These are phyloP conservation scores for Ochlodes sylvanus DNA, from an alignment of 2,888 invertebrate species.

Conservation along the genomic window DNA sequence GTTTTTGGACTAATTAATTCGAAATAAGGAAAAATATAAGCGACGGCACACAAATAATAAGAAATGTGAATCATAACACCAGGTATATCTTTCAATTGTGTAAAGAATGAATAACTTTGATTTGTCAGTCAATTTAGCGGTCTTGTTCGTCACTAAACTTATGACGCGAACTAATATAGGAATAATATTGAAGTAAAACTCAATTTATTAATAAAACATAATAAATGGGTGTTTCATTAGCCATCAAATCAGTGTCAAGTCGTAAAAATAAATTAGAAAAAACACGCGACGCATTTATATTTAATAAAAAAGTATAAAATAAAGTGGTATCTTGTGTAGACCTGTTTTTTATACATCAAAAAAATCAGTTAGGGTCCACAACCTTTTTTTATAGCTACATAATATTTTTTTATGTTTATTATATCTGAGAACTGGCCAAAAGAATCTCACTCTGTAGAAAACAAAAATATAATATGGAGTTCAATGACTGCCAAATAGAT, in stretches of 20 bases:
- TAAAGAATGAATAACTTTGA: neutral
- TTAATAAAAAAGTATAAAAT: slow-evolving; percentile 24
- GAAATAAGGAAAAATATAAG: neutral
- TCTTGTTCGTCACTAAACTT: neutral
- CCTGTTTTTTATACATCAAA: slow-evolving; percentile 27
- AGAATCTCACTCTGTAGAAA: slow-evolving; percentile 19
- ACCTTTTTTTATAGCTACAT: slow-evolving; percentile 37
- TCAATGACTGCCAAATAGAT: slow-evolving; percentile 16
- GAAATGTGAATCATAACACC: neutral
- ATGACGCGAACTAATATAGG: neutral
- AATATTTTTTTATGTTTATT: slow-evolving; percentile 37
- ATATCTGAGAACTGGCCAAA: slow-evolving; percentile 29
- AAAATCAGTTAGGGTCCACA: slow-evolving; percentile 32
- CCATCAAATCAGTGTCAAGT: slow-evolving; percentile 1
- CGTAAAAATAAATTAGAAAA: slow-evolving; percentile 17
- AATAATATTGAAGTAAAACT: neutral
- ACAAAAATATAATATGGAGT: slow-evolving; percentile 31
- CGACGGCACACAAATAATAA: neutral
- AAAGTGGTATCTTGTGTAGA: slow-evolving; percentile 33
- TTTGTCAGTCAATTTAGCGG: neutral
- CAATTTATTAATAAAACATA: slow-evolving; percentile 10
- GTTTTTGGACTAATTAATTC: neutral
- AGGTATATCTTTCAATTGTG: neutral
- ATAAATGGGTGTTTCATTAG: slow-evolving; percentile 9
- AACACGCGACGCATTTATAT: slow-evolving; percentile 7